These are phyloP conservation scores for Trididemnum nubilum DNA, from an alignment of 23 tunicate species.

Conservation along the genomic window DNA sequence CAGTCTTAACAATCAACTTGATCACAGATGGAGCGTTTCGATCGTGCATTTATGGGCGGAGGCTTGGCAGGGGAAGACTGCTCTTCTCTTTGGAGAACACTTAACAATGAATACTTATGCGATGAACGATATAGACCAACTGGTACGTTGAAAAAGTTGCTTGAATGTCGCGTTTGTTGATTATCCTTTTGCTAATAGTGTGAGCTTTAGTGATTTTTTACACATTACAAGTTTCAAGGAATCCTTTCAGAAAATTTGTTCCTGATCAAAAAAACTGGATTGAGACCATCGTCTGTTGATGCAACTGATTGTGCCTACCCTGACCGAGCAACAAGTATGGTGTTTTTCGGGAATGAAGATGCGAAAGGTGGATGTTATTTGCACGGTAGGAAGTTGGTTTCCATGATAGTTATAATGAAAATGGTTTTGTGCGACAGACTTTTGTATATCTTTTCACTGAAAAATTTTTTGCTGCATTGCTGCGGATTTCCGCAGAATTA, in stretches of 20 bases:
- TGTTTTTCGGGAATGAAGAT: constrained; percentile 18
- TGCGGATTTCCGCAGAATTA: too few species aligned
- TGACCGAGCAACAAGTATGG: background rate
- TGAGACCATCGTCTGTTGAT: background rate
- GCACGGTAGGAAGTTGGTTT: constrained; percentile 17
- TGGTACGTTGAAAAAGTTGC: constrained; percentile 52
- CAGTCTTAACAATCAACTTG: too few species aligned
- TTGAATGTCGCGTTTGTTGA: background rate
- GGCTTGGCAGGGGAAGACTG: constrained; percentile 40
- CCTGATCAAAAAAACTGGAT: constrained; percentile 36
- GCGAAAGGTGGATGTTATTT: constrained; percentile 34
- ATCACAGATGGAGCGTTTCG: background rate
- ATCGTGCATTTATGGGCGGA: constrained; percentile 48
- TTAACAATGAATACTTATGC: constrained; percentile 47
- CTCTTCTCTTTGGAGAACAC: constrained; percentile 61
- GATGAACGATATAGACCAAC: constrained; percentile 77
- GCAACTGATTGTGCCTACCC: constrained; percentile 21
- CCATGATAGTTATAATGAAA: too few species aligned
- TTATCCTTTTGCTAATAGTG: background rate
- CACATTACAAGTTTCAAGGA: too few species aligned
- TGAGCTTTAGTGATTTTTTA: too few species aligned
- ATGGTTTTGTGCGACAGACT: too few species aligned
- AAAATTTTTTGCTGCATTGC: too few species aligned
- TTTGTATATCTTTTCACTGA: too few species aligned
- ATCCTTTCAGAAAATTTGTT: constrained; percentile 52